Evolutionary conservation across 2,888 invertebrate genomes (phyloP).

Genomic region (Microctonus aethiopoides): DNA sequence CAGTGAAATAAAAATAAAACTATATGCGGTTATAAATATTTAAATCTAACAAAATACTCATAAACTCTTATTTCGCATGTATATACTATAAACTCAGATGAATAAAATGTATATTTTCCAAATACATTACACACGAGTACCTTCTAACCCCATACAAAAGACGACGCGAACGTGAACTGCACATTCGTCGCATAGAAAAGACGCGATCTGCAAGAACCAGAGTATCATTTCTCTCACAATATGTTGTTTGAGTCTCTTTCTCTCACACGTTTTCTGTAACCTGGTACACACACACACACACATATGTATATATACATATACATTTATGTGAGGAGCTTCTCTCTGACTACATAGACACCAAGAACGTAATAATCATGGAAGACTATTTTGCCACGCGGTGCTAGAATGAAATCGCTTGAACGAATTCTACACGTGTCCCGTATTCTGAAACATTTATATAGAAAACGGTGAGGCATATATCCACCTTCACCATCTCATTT

Average conservation of each 20-base stretch:
- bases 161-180: neutral
- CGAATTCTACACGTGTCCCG: conserved; percentile 7
- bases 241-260: neutral
- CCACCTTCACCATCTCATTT: conserved; percentile 4
- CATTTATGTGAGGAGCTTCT: neutral
- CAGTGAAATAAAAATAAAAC: no score
- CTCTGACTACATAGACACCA: conserved; percentile 1
- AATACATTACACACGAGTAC: neutral
- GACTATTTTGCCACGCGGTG: conserved; percentile 6
- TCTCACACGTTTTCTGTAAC: neutral
- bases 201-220: neutral
- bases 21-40: neutral
- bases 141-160: neutral
- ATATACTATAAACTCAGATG: neutral
- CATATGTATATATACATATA: neutral
- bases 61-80: neutral
- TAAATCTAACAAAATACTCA: neutral
- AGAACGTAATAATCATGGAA: conserved; percentile 6
- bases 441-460: neutral
- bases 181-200: neutral
- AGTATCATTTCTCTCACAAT: neutral
- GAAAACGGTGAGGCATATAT: conserved; percentile 9
- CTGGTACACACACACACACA: neutral
- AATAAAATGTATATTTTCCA: neutral
- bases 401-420: conserved; percentile 3